phyloP scores from a whole-genome alignment of 2,113 vertebrate species.

The Hippolais icterina region DNA sequence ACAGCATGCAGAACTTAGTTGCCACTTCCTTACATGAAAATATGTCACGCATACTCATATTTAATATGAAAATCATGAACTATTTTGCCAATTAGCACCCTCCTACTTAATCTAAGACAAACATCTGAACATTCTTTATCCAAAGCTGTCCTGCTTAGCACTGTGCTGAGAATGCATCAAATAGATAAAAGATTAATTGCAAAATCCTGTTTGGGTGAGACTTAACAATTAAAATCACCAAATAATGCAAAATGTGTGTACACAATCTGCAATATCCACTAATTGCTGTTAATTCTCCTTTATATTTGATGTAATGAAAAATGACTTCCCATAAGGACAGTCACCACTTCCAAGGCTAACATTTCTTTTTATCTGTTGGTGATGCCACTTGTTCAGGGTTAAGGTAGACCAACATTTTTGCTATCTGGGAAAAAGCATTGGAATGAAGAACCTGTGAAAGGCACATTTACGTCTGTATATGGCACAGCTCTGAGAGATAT shows the following conservation, averaged over 20 bases:
- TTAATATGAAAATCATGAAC: conserved; percentile 15
- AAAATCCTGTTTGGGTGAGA: conserved; percentile 20
- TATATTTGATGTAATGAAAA: background rate
- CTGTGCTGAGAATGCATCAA: background rate
- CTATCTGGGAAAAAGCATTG: background rate
- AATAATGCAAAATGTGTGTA: background rate
- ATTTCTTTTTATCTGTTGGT: background rate
- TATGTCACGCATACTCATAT: background rate
- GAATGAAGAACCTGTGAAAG: background rate
- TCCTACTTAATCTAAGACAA: conserved; percentile 43
- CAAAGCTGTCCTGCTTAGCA: conserved; percentile 28
- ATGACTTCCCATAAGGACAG: background rate
- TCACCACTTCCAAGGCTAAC: background rate
- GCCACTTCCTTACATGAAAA: background rate
- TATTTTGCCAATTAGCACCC: conserved; percentile 54
- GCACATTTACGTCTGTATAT: rapidly evolving
- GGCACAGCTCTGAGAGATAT: background rate
- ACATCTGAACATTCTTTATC: conserved; percentile 21
- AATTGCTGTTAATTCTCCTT: background rate
- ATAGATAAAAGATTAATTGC: conserved; percentile 23
- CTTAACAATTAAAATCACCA: conserved; percentile 27
- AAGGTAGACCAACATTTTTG: background rate
- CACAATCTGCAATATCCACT: background rate
- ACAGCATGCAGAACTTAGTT: background rate
- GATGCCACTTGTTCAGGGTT: background rate